Conservation (phyloP, 2,888 invertebrate species). For the Archaeoteleia sp. region DNA sequence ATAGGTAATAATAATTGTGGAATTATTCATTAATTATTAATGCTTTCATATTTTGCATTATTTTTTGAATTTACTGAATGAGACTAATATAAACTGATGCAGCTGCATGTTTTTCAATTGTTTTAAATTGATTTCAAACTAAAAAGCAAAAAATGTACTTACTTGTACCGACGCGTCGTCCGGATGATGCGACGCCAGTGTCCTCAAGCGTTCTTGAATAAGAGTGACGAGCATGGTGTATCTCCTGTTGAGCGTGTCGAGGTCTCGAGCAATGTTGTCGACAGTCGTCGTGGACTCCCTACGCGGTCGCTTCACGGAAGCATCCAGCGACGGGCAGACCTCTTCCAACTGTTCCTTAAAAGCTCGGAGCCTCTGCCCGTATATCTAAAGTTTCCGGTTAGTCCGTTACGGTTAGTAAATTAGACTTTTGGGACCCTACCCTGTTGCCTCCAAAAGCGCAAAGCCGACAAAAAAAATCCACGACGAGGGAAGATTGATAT, state of each 20-base stretch:
- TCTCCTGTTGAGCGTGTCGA: constrained; percentile 87
- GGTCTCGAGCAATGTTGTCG: constrained; percentile 84
- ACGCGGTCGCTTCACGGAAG: constrained; percentile 73
- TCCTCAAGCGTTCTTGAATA: constrained; percentile 82
- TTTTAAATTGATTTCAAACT: constrained; percentile 5
- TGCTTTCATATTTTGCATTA: no score
- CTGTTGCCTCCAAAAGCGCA: constrained; percentile 62
- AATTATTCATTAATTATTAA: no score
- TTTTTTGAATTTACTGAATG: no score
- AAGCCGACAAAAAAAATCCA: constrained; percentile 13
- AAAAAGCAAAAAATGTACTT: constrained; percentile 73
- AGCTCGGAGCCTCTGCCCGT: constrained; percentile 88
- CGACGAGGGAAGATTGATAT: constrained; percentile 10
- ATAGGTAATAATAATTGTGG: no score
- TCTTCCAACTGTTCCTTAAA: constrained; percentile 91
- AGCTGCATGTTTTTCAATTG: no score
- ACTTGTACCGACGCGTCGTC: constrained; percentile 87
- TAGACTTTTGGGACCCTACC: constrained; percentile 66
- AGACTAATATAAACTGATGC: background rate
- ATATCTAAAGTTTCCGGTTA: constrained; percentile 85
- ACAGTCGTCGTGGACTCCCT: constrained; percentile 77
- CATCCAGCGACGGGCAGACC: constrained; percentile 87
- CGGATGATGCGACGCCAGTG: constrained; percentile 82
- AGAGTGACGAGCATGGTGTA: constrained; percentile 84
- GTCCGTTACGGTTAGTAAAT: constrained; percentile 77